A percentile compares a stretch with the other conserved stretches of the same genome.
Conservation (phyloP, 2,888 invertebrate species). For the Merodon equestris region DNA sequence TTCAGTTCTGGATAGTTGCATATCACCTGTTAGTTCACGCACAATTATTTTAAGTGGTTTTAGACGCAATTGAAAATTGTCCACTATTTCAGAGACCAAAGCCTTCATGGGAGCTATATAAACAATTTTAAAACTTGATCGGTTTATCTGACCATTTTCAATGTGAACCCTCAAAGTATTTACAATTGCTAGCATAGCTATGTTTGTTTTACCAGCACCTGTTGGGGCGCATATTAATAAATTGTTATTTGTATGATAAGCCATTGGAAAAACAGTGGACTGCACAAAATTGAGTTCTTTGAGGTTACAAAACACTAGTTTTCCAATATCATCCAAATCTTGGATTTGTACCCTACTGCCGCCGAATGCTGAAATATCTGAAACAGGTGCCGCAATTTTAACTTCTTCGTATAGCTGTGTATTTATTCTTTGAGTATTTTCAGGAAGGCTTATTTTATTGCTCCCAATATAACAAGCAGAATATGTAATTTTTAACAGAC, state of each 20-base stretch:
- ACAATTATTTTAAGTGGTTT: slow-evolving; percentile 89
- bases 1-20: slow-evolving; percentile 96
- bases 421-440: slow-evolving; percentile 86
- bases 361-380: slow-evolving; percentile 82
- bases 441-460: slow-evolving; percentile 88
- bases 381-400: slow-evolving; percentile 85
- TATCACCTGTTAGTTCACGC: slow-evolving; percentile 97
- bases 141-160: slow-evolving; percentile 88
- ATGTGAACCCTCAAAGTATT: slow-evolving; percentile 94
- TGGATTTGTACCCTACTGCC: slow-evolving; percentile 82
- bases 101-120: slow-evolving; percentile 99
- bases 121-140: slow-evolving; percentile 97
- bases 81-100: slow-evolving; percentile 98
- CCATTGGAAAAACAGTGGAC: slow-evolving; percentile 95
- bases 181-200: slow-evolving; percentile 94
- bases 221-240: slow-evolving; percentile 98
- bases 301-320: slow-evolving; percentile 92
- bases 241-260: slow-evolving; percentile 98
- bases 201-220: slow-evolving; percentile 99
- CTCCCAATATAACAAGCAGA: slow-evolving; percentile 87
- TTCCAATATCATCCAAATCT: slow-evolving; percentile 86
- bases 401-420: slow-evolving; percentile 91
- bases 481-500: slow-evolving; percentile 84
- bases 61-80: slow-evolving; percentile 92
- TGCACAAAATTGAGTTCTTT: slow-evolving; percentile 95